Evolutionary conservation across 1,140 invertebrate genomes (phyloP), one percentile per base, ranked within the genome.

Genomic region (Hycleus cichorii): DNA sequence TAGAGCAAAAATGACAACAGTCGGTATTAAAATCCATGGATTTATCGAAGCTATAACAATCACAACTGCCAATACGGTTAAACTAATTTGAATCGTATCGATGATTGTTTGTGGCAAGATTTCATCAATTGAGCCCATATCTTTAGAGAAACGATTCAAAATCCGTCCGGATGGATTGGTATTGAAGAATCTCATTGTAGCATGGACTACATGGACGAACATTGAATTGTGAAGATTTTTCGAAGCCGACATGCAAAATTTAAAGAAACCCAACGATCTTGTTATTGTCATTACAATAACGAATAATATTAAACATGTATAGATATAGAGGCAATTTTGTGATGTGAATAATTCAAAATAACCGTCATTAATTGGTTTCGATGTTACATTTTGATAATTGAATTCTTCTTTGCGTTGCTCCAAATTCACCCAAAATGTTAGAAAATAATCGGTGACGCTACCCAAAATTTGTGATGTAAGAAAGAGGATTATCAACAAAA

Each of bases 181-280:
- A 63, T 93, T 91, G 72, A 95, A 95, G 75, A 95, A 95, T 6
- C 81, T 78, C 80, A 95, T 92, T 0, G 86, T 88, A 0, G 89
- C 85, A 3, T 85, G 77, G 1, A 91, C 82, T 1, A 96, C 82
- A 46, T 85, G 85, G 8, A 76, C 73, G 66, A 95, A 94, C 85
- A 95, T 92, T 7, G 73, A 76, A 67, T 94, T 87, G 67, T 95
- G 93, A 1, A 92, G 45, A 47, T 53, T 63, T 26, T 46, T 53
- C 0, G 49, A 59, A 0, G 88, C 83, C 48, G 75, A 77, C 80
- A 90, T 88, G 52, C 87, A 88, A 46, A 88, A 76, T n/a, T 78
- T 72, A 66, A 90, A 91, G 69, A 90, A 91, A 8, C 81, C 67
- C 12, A 85, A 79, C 0, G 87, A 88, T 62, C 89, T 72, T 0